Percentiles rank a stretch among this genome's conserved stretches.
Conservation (phyloP, 2,113 vertebrate genomes). For the Cryptotis parvus region DNA sequence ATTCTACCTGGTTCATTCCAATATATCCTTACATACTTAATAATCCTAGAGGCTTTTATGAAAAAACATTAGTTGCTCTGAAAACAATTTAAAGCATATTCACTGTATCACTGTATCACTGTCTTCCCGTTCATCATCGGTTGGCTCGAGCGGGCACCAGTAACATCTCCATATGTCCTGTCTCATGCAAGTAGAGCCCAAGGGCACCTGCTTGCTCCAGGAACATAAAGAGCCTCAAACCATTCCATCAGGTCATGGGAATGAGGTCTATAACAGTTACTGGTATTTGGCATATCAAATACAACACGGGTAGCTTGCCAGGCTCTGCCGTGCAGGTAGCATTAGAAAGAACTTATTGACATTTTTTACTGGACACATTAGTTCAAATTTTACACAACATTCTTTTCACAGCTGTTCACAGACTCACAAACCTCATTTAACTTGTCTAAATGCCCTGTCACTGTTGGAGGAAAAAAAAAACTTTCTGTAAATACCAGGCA, state of each 20-base stretch:
- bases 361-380: not conserved
- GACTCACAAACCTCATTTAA: constrained; percentile 22
- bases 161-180: too few species aligned
- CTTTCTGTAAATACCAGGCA: not conserved
- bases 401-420: not conserved
- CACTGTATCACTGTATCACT: too few species aligned
- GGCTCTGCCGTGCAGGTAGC: too few species aligned
- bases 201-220: too few species aligned
- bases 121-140: too few species aligned
- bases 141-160: too few species aligned
- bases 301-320: too few species aligned
- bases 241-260: too few species aligned
- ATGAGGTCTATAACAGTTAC: too few species aligned
- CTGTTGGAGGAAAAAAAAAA: not conserved
- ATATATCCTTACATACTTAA: constrained; percentile 31
- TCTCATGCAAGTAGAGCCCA: too few species aligned
- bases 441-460: not conserved
- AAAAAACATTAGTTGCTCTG: constrained; percentile 20
- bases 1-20: constrained; percentile 14
- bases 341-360: constrained; percentile 13
- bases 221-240: too few species aligned
- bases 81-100: constrained; percentile 54
- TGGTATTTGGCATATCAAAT: too few species aligned
- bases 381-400: constrained; percentile 10
- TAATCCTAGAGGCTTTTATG: not conserved